phyloP scores from a whole-genome alignment of 1,140 invertebrate species.

The Maniola jurtina region DNA sequence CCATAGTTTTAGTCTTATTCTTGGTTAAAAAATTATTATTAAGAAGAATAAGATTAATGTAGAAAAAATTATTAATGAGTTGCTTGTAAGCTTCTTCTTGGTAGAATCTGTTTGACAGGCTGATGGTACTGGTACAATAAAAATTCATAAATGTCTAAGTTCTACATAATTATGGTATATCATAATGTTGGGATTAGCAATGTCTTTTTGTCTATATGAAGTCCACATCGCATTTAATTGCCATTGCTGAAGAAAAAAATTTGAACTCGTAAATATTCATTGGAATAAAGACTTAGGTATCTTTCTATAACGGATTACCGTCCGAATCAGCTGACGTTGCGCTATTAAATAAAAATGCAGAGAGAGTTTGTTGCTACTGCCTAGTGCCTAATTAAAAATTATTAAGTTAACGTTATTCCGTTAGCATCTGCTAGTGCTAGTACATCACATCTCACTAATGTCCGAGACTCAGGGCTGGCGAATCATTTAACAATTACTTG shows the following conservation, averaged over 20 bases:
- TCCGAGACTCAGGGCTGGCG: slow-evolving; percentile 22
- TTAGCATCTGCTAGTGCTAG: slow-evolving; percentile 36
- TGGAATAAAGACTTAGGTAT: background rate
- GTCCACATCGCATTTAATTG: too few species aligned
- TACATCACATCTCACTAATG: slow-evolving; percentile 29
- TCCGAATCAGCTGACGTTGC: slow-evolving; percentile 13
- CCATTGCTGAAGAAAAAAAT: too few species aligned
- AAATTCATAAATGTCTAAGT: background rate
- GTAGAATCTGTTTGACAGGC: too few species aligned
- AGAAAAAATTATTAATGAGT: too few species aligned
- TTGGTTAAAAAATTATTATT: too few species aligned
- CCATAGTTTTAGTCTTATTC: too few species aligned
- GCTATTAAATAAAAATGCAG: slow-evolving; percentile 22
- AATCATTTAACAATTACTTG: background rate
- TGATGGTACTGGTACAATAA: too few species aligned
- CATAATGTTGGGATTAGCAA: too few species aligned
- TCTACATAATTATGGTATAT: background rate
- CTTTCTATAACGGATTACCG: slow-evolving; percentile 5
- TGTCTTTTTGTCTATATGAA: slow-evolving; percentile 34
- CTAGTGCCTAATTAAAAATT: slow-evolving; percentile 33
- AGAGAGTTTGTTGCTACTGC: slow-evolving; percentile 38
- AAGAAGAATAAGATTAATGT: too few species aligned
- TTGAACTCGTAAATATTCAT: too few species aligned
- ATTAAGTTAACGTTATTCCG: slow-evolving; percentile 47
- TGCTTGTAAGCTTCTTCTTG: too few species aligned